Conservation (phyloP, 2,797 vertebrate species). For the Syngnathus rostellatus region DNA sequence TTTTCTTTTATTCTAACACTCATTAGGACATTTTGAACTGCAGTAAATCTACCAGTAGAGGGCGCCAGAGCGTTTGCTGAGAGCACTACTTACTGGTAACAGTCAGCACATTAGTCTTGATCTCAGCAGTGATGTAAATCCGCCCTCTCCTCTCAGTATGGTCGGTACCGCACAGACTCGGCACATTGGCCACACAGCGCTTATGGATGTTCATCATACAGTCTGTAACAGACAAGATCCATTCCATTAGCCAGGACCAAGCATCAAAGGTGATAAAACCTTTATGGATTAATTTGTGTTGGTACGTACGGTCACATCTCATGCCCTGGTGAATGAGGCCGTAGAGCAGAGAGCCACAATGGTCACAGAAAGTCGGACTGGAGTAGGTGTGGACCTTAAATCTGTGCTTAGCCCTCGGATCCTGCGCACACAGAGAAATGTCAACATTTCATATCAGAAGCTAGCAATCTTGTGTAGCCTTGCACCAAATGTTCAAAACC, state of each 20-base stretch:
- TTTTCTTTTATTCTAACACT: no score
- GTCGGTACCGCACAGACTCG: slow-evolving; percentile 93
- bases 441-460: neutral
- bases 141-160: slow-evolving; percentile 95
- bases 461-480: neutral
- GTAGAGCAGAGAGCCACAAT: slow-evolving; percentile 90
- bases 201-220: slow-evolving; percentile 92
- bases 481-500: neutral
- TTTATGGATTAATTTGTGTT: neutral
- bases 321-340: slow-evolving; percentile 86
- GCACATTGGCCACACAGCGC: slow-evolving; percentile 93
- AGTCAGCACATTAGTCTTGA: slow-evolving; percentile 85
- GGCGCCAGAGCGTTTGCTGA: slow-evolving; percentile 36
- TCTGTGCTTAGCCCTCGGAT: slow-evolving; percentile 91
- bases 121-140: slow-evolving; percentile 85
- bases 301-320: slow-evolving; percentile 71
- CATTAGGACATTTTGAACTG: neutral
- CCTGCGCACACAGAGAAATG: slow-evolving; percentile 56
- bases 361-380: slow-evolving; percentile 97
- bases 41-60: slow-evolving; percentile 44
- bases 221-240: slow-evolving; percentile 46
- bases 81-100: slow-evolving; percentile 78
- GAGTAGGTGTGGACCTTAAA: slow-evolving; percentile 97
- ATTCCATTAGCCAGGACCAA: slow-evolving; percentile 3
- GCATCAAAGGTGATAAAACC: neutral